These are phyloP conservation scores for Spheniscus mendiculus DNA, from an alignment of 2,113 vertebrate species.

Conservation along the genomic window DNA sequence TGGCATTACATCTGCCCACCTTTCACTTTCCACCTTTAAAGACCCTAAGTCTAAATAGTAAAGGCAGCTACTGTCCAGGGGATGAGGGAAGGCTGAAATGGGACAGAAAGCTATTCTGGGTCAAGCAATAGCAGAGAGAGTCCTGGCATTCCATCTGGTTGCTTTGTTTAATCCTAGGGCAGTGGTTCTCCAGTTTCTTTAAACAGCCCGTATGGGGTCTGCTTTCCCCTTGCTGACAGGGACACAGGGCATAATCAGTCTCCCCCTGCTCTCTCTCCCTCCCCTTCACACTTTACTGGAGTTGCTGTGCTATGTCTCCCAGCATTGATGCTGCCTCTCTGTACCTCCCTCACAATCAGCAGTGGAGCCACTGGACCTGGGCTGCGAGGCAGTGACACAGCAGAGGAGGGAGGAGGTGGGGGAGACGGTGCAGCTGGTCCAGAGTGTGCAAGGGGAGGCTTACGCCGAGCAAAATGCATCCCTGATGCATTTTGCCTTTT, in stretches of 20 bases:
- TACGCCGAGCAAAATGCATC: neutral
- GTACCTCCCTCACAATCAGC: neutral
- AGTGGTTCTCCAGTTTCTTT: neutral
- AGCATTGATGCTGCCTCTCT: neutral
- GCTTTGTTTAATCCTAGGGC: neutral
- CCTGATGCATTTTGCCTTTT: neutral
- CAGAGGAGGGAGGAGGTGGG: neutral
- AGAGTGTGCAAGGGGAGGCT: neutral
- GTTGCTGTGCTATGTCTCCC: neutral
- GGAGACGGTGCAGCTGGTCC: neutral
- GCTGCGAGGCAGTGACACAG: neutral
- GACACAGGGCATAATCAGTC: neutral
- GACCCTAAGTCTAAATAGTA: neutral
- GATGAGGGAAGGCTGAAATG: neutral
- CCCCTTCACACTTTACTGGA: neutral
- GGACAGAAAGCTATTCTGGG: neutral
- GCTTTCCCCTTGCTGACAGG: neutral
- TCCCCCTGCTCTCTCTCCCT: neutral
- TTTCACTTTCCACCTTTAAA: neutral
- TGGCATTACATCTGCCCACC: neutral
- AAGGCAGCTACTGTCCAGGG: neutral
- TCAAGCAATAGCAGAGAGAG: neutral
- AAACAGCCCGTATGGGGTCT: neutral
- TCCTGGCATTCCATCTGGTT: neutral
- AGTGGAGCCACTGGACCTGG: fast-evolving